phyloP scores from a whole-genome alignment of 2,113 vertebrate species.

The Pelusios castaneus region DNA sequence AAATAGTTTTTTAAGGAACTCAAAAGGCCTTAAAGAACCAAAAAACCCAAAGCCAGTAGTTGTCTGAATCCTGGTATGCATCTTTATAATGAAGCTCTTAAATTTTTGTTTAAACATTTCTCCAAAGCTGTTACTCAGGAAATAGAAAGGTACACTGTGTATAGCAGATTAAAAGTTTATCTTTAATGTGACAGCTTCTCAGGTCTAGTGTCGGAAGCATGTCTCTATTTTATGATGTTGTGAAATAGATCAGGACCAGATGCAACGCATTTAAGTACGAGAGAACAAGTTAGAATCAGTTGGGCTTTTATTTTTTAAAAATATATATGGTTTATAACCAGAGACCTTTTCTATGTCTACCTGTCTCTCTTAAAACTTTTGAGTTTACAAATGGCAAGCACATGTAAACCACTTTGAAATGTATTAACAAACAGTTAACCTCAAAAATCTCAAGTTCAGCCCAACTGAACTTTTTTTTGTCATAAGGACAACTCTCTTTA shows the following conservation, averaged over 20 bases:
- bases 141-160: constrained; percentile 65
- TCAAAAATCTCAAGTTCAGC: constrained; percentile 49
- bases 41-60: constrained; percentile 38
- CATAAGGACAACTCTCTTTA: constrained; percentile 21
- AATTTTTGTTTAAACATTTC: constrained; percentile 76
- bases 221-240: constrained; percentile 63
- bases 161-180: constrained; percentile 73
- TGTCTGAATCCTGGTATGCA: constrained; percentile 26
- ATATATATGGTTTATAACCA: constrained; percentile 55
- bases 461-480: constrained; percentile 11
- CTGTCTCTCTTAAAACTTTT: constrained; percentile 42
- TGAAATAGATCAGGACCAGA: constrained; percentile 68
- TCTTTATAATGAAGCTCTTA: constrained; percentile 67
- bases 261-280: constrained; percentile 46
- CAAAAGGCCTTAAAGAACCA: constrained; percentile 32
- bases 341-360: constrained; percentile 34
- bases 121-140: constrained; percentile 65
- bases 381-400: constrained; percentile 39
- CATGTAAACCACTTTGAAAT: constrained; percentile 57
- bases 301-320: constrained; percentile 29
- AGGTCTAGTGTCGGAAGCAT: constrained; percentile 41
- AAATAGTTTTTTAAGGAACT: constrained; percentile 62
- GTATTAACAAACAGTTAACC: constrained; percentile 51
- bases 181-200: constrained; percentile 63
- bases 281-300: constrained; percentile 34